These are phyloP conservation scores for Parazoanthus darwini DNA, from an alignment of 92 coral and sea anemone genomes.

Conservation along the genomic window DNA sequence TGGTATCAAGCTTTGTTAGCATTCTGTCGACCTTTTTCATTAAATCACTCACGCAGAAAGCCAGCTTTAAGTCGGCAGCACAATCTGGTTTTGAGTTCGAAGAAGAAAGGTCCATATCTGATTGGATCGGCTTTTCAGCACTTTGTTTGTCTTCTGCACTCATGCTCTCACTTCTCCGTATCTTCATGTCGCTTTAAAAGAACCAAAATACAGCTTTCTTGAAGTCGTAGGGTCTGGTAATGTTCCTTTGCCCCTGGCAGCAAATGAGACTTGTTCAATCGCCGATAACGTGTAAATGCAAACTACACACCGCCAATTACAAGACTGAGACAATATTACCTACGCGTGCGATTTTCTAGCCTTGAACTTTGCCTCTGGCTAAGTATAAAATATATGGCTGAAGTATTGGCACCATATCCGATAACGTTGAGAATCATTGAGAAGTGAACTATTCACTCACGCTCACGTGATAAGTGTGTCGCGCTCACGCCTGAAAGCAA, in stretches of 20 bases:
- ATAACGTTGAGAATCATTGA: not conserved
- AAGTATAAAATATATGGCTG: too few relatives aligned
- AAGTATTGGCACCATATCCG: slow-evolving; percentile 32
- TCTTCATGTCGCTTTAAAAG: slow-evolving; percentile 8
- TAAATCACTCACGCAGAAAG: slow-evolving; percentile 47
- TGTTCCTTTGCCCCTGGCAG: not conserved
- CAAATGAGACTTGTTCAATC: not conserved
- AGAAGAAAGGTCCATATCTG: slow-evolving; percentile 13
- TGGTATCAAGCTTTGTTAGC: slow-evolving; percentile 38
- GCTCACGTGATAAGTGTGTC: not conserved
- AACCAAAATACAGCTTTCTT: not conserved
- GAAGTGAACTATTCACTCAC: not conserved
- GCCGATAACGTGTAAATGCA: not conserved
- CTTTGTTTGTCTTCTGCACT: not conserved
- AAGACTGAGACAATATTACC: not conserved
- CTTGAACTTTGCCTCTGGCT: slow-evolving; percentile 27
- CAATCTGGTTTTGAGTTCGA: slow-evolving; percentile 35
- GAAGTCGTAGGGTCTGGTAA: not conserved
- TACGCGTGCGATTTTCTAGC: slow-evolving; percentile 10
- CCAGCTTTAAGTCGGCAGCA: slow-evolving; percentile 19
- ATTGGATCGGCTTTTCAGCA: not conserved
- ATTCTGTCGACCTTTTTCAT: slow-evolving; percentile 45
- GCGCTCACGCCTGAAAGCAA: not conserved
- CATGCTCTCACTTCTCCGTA: slow-evolving; percentile 14
- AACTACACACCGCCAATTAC: not conserved